Percentiles rank a stretch among this genome's conserved stretches.
These are phyloP conservation scores for Poeciliopsis occidentalis DNA, from an alignment of 2,113 vertebrate genomes.

Conservation along the genomic window DNA sequence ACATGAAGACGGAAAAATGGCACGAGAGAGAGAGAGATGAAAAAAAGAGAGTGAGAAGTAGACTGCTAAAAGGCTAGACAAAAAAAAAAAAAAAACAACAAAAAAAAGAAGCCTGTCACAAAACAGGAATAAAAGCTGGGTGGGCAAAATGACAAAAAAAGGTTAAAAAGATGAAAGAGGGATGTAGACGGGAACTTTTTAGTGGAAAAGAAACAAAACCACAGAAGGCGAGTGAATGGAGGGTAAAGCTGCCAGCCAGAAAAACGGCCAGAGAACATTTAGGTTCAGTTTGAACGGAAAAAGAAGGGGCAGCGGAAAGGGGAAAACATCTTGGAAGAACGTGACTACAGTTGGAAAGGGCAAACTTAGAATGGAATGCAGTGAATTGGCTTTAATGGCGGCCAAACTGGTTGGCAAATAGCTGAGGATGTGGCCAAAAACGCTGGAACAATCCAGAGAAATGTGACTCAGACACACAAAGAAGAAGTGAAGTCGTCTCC, in stretches of 20 bases:
- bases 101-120: not conserved
- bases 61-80: not conserved
- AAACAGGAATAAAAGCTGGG: slow-evolving; percentile 11
- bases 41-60: not conserved
- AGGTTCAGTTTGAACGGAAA: not conserved
- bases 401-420: slow-evolving; percentile 21
- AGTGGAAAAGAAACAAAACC: not conserved
- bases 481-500: slow-evolving; percentile 49
- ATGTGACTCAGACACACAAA: slow-evolving; percentile 45
- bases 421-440: slow-evolving; percentile 31
- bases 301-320: not conserved
- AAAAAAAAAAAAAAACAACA: not conserved
- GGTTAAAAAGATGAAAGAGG: not conserved
- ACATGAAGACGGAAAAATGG: slow-evolving; percentile 11
- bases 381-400: slow-evolving; percentile 15
- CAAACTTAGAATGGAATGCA: slow-evolving; percentile 31
- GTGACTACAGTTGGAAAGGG: not conserved
- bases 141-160: not conserved
- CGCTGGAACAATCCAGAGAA: slow-evolving; percentile 40
- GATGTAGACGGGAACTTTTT: not conserved
- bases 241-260: not conserved
- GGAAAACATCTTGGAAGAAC: not conserved
- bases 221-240: not conserved
- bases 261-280: not conserved
- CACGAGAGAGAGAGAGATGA: not conserved